Conservation (phyloP, 2,113 vertebrate genomes). For the Felis chaus region DNA sequence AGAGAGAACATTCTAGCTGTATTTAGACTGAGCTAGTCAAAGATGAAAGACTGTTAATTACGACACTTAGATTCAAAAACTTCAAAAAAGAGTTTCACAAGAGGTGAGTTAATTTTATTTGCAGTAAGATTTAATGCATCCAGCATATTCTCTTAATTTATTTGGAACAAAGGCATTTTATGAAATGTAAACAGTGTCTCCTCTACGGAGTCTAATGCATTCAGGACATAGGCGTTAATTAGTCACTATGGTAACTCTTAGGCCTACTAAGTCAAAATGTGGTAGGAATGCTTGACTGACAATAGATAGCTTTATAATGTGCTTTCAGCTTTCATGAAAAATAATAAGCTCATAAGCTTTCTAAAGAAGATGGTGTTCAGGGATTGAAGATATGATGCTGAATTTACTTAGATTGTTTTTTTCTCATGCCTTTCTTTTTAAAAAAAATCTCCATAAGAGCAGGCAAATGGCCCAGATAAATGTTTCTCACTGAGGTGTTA, state of each 20-base stretch:
- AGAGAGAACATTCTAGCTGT: neutral
- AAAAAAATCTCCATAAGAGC: slow-evolving; percentile 19
- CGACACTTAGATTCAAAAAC: slow-evolving; percentile 11
- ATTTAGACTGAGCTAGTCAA: neutral
- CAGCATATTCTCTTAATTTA: slow-evolving; percentile 42
- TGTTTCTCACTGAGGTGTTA: slow-evolving; percentile 48
- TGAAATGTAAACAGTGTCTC: slow-evolving; percentile 41
- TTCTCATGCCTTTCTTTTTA: neutral
- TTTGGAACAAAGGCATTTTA: slow-evolving; percentile 57
- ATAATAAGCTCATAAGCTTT: slow-evolving; percentile 74
- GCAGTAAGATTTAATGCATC: slow-evolving; percentile 37
- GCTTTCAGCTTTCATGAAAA: slow-evolving; percentile 71
- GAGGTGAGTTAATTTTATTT: slow-evolving; percentile 49
- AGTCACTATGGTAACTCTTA: slow-evolving; percentile 67
- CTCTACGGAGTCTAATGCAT: slow-evolving; percentile 36
- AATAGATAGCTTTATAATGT: slow-evolving; percentile 38
- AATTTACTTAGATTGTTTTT: slow-evolving; percentile 48
- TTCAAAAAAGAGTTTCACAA: slow-evolving; percentile 39
- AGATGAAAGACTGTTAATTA: slow-evolving; percentile 10
- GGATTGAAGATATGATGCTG: slow-evolving; percentile 43
- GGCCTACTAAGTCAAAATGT: slow-evolving; percentile 39
- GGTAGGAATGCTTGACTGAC: slow-evolving; percentile 64
- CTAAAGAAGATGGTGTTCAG: slow-evolving; percentile 51
- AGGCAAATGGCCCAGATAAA: slow-evolving; percentile 43
- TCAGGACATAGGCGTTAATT: slow-evolving; percentile 60